A percentile compares a stretch with the other conserved stretches of the same genome.
phyloP scores from a whole-genome alignment of 2,888 invertebrate species.

The Philopedon plagiatum region DNA sequence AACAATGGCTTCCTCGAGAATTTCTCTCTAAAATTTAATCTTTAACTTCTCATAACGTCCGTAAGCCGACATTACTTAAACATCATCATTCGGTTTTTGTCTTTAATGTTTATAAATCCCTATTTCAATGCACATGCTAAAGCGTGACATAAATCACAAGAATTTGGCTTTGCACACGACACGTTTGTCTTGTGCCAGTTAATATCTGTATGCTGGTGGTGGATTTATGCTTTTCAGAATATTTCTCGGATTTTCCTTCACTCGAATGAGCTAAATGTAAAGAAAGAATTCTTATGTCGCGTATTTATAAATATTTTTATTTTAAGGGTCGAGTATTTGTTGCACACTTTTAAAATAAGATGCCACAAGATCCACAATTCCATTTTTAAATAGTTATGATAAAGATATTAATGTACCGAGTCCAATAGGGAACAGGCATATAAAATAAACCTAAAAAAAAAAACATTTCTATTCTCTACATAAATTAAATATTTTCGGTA shows the following conservation, averaged over 20 bases:
- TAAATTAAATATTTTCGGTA: too few relatives aligned
- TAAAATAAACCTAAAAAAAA: too few relatives aligned
- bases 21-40: conserved; percentile 22
- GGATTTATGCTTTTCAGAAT: neutral
- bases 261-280: too few relatives aligned
- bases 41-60: conserved; percentile 8
- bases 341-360: too few relatives aligned
- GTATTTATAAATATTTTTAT: too few relatives aligned
- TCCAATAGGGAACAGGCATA: too few relatives aligned
- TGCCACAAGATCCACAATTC: too few relatives aligned
- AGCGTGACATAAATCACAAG: neutral
- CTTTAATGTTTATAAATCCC: neutral
- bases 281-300: too few relatives aligned
- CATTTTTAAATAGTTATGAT: too few relatives aligned
- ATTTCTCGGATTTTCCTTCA: neutral
- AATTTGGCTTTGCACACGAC: conserved; percentile 2
- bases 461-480: too few relatives aligned
- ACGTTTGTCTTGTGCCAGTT: neutral
- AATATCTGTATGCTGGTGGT: neutral
- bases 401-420: too few relatives aligned
- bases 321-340: too few relatives aligned
- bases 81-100: neutral
- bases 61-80: neutral
- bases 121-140: neutral
- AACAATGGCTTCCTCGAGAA: conserved; percentile 19